Base-by-base conservation (phyloP, 2,888 invertebrate genomes). In the Xanthorhoe designata region DNA sequence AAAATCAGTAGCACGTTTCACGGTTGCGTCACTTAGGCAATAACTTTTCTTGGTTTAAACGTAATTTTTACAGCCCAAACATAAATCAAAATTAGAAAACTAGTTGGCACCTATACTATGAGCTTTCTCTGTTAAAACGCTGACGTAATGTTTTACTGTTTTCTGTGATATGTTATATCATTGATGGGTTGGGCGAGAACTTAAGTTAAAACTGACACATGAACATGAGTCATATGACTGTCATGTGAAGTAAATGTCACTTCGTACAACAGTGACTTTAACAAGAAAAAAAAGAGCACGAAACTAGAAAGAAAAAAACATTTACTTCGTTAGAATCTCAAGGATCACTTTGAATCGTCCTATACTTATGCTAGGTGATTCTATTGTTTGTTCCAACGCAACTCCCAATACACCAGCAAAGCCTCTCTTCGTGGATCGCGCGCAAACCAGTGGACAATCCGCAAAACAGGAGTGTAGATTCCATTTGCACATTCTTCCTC, bases 121-220 rank as follows among this genome's bases (percentile, higher is more conserved):
- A 50, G 62, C 69, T 69, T 71, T 73, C 71, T 71, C 73, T 59
- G 64, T 66, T 66, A 54, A 68, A n/a, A 51, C 59, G 66, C 49
- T 65, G 52, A 71, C 66, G 71, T 69, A 71, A 69, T 68, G 70
- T 68, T 68, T 71, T 64, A 73, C 68, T 49, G 66, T 69, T 64
- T 70, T 67, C 72, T 59, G 68, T 66, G 64, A 69, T 64, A 54
- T 49, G 66, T 71, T 73, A 71, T 73, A 61, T 69, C 66, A 73
- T 59, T 65, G 55, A 71, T 69, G 65, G 68, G 64, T 61, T 68
- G 61, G 64, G 68, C 56, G 38, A 35, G 19, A 67, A 60, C 59
- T 51, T 57, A 32, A 64, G 49, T 50, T 54, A 53, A 3, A 59
- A 55, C 52, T 67, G 63, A 63, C 67, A 56, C 45, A 67, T n/a